Evolutionary conservation across 2,888 invertebrate genomes (phyloP), one percentile per base, ranked within the genome.

Genomic region (Caenorhabditis zanzibari): DNA sequence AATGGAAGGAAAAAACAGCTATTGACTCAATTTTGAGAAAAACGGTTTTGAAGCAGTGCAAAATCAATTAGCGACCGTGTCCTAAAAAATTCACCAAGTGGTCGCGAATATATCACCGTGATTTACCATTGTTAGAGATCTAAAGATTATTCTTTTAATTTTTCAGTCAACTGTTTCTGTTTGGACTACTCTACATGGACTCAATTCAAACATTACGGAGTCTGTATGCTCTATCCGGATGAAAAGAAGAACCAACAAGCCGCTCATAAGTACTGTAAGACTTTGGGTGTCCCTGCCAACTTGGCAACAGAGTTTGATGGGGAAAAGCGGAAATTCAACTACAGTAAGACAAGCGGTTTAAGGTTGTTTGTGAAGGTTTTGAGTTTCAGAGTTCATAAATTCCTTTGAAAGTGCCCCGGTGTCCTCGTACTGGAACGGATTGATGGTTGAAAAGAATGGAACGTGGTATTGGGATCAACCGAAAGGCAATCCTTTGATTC

Each of bases 401-500:
- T 59, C 44, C 35, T 56, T 69, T 41, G 59, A 32, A 19, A 22
- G 22, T 38, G n/a, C n/a, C 9, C 16, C 32, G 0, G 32, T 58
- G 16, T 9, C 4, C n/a, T 32, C 59, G 3, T 59, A 59, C 7
- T 59, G 38, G 38, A 72, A 59, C 22, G 72, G 72, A 16, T 44
- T 72, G 22, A 47, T 32, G 5, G 10, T 4, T 32, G 32, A 72
- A n/a, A 59, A 32, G 32, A 32, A 72, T 16, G 59, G 59, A 22
- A 32, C 49, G 2, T 72, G 72, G 72, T 22, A 35, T 12, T 72
- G 72, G 72, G 72, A 72, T 32, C 72, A 72, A 7, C 72, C 47
- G n/a, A 26, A 32, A 1, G 72, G 49, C 16, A 32, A 58, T 24
- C 59, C 44, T 16, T 19, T 41, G 22, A 19, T 72, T 49, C 72